Percentiles rank a stretch among this genome's conserved stretches.
Conservation (phyloP, 2,888 invertebrate genomes). For the Polyommatus iphigenia region DNA sequence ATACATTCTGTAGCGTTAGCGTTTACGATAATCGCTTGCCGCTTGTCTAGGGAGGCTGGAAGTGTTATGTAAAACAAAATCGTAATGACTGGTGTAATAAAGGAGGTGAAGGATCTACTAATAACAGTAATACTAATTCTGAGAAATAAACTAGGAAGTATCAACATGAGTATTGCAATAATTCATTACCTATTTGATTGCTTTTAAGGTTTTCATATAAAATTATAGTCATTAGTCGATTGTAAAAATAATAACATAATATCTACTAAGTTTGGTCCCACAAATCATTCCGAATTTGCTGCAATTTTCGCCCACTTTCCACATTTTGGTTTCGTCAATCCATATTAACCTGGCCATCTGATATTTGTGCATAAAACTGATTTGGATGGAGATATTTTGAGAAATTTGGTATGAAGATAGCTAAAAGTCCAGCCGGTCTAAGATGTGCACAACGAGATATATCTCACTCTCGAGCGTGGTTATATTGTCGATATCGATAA, state of each 20-base stretch:
- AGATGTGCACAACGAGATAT: too few relatives aligned
- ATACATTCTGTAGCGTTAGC: too few relatives aligned
- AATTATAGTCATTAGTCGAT: not conserved
- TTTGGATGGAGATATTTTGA: too few relatives aligned
- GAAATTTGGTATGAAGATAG: too few relatives aligned
- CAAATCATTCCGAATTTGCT: not conserved
- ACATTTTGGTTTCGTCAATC: not conserved
- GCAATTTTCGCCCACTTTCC: not conserved
- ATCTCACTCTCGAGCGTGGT: too few relatives aligned
- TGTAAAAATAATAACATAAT: not conserved
- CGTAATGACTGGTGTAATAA: not conserved
- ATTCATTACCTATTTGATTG: not conserved
- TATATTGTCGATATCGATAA: too few relatives aligned
- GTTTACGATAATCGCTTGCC: too few relatives aligned
- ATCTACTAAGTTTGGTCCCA: not conserved
- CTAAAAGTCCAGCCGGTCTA: too few relatives aligned
- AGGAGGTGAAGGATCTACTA: not conserved
- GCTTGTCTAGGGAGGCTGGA: too few relatives aligned
- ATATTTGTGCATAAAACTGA: too few relatives aligned
- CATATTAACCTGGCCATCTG: too few relatives aligned
- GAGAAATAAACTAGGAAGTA: not conserved
- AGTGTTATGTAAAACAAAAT: constrained; percentile 8
- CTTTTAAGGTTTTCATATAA: not conserved
- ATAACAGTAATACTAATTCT: not conserved
- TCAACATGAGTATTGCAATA: not conserved